Evolutionary conservation across 2,797 vertebrate species (phyloP), one percentile per base, ranked within the genome.

Genomic region (Acridotheres tristis): DNA sequence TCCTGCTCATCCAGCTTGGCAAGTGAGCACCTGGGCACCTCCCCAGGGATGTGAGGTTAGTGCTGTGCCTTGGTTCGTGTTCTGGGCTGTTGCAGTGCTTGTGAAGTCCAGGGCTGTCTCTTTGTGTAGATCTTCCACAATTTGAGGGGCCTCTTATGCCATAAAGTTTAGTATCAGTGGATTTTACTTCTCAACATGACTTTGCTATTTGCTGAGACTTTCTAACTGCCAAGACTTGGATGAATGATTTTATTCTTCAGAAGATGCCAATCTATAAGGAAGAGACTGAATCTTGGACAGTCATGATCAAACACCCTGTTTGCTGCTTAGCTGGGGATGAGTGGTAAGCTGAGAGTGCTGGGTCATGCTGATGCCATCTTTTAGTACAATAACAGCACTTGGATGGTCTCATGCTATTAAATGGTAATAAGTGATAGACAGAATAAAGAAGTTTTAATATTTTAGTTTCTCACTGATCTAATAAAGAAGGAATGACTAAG

Each of bases 401-500:
- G 59, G 67, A 76, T 63, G 23, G 59, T 66, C 51, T 45, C 23
- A 8, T 59, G n/a, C n/a, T 82, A 67, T 66, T 87, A 92, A 87
- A 81, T 23, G 13, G 22, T 69, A 81, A 27, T 82, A 89, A 89
- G 47, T 47, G 36, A 73, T 67, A 63, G 50, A 59, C 47, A 77
- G 67, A 91, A 82, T 67, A 90, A 94, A 90, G 71, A 87, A 51
- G 15, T 80, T 89, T 83, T 72, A 54, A 34, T 92, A 53, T 71
- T 92, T 80, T 89, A 90, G 23, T 85, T 30, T 89, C 45, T 87
- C 29, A 20, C 26, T 74, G 84, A 78, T 74, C 57, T 86, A 74
- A 53, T 3, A 79, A 89, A 82, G 51, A 59, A 71, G 71, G 71
- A 76, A 76, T 80, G 32, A 29, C 61, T 77, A 91, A 91, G 75